phyloP scores from a whole-genome alignment of 1,140 invertebrate species.

The Paracyclopina nana region DNA sequence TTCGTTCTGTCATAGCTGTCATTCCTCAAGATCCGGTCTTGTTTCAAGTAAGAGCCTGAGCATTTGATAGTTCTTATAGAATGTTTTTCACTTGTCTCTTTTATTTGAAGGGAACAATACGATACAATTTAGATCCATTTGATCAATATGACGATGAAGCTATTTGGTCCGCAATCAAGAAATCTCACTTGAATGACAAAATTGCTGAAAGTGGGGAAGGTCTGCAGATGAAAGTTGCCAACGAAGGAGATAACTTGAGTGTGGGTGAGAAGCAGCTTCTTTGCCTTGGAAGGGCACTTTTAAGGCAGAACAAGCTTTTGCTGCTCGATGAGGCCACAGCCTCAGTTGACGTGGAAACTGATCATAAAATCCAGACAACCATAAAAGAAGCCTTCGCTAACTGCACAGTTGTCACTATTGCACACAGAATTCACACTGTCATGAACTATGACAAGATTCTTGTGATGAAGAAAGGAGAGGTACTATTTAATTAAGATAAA shows the following conservation, averaged over 20 bases:
- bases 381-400: conserved; percentile 34
- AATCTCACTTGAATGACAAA: conserved; percentile 24
- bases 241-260: conserved; percentile 35
- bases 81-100: conserved; percentile 11
- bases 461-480: conserved; percentile 37
- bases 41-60: conserved; percentile 26
- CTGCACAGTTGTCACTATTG: conserved; percentile 35
- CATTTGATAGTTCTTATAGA: conserved; percentile 11
- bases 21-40: conserved; percentile 31
- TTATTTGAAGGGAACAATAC: conserved; percentile 6
- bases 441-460: conserved; percentile 30
- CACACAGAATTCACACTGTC: conserved; percentile 31
- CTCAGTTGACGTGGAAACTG: conserved; percentile 36
- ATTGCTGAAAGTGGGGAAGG: conserved; percentile 28
- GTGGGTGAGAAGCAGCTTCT: conserved; percentile 43
- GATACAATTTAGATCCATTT: conserved; percentile 38
- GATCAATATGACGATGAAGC: conserved; percentile 30
- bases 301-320: conserved; percentile 46
- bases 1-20: conserved; percentile 26
- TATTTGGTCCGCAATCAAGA: conserved; percentile 32
- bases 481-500: not conserved
- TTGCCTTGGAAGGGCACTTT: conserved; percentile 56
- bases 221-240: conserved; percentile 27
- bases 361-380: conserved; percentile 40
- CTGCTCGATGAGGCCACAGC: conserved; percentile 37